Conservation (phyloP, 37 sponge, comb jelly and placozoan genomes). For the Oopsacas minuta region DNA sequence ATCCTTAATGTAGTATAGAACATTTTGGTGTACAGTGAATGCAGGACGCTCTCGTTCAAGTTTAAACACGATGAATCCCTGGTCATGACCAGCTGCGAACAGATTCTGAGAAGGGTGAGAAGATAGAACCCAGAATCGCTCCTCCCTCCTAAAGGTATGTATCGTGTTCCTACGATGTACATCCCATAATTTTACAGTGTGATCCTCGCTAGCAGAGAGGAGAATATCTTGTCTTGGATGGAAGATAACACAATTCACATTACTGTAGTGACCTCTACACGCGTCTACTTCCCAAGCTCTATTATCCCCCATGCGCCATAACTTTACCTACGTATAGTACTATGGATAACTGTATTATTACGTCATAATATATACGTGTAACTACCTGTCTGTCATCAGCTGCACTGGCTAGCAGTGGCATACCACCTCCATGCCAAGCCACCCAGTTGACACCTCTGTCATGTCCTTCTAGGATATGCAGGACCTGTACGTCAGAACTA, state of each 20-base stretch:
- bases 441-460: conserved; percentile 99
- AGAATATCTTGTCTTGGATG: conserved; percentile 92
- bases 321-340: conserved; percentile 30
- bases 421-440: conserved; percentile 67
- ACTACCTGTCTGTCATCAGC: conserved; percentile 88
- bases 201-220: conserved; percentile 30
- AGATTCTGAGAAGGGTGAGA: conserved; percentile 90
- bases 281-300: conserved; percentile 99
- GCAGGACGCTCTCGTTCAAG: conserved; percentile 94
- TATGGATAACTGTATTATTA: not conserved
- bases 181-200: conserved; percentile 26
- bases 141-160: conserved; percentile 83
- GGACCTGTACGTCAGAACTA: conserved; percentile 65
- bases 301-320: conserved; percentile 93
- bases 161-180: conserved; percentile 55
- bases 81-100: conserved; percentile 96
- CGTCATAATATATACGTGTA: not conserved
- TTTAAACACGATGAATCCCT: conserved; percentile 91
- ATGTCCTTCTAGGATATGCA: conserved; percentile 94
- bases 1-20: conserved; percentile 86
- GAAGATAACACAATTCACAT: conserved; percentile 83
- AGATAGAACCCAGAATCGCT: conserved; percentile 79
- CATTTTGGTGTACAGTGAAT: conserved; percentile 61
- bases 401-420: conserved; percentile 83
- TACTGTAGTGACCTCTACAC: conserved; percentile 95